These are phyloP conservation scores for Dendrolimus houi DNA, from an alignment of 2,888 invertebrate genomes.

Conservation along the genomic window DNA sequence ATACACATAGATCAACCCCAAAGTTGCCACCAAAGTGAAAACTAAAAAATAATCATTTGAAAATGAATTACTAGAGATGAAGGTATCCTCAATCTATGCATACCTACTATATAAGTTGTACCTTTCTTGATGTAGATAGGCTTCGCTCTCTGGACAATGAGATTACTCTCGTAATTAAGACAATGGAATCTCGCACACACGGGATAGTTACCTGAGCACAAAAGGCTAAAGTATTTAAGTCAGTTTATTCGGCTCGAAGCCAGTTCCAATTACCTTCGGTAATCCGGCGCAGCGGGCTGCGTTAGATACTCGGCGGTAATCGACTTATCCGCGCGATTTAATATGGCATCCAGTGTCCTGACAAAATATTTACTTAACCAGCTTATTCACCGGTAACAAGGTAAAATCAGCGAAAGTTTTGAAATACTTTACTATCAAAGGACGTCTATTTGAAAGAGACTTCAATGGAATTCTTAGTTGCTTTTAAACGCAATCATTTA, in stretches of 20 bases:
- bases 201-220: conserved; percentile 13
- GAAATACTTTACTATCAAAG: conserved; percentile 5
- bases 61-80: too few relatives aligned
- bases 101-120: too few relatives aligned
- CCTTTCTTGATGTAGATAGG: neutral
- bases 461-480: neutral
- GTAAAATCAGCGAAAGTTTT: conserved; percentile 13
- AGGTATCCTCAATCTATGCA: too few relatives aligned
- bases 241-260: conserved; percentile 18
- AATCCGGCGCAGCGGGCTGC: conserved; percentile 42
- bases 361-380: conserved; percentile 47
- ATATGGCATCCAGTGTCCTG: conserved; percentile 50
- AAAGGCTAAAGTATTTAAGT: conserved; percentile 20
- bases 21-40: too few relatives aligned
- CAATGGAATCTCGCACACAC: neutral
- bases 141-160: neutral
- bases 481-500: neutral
- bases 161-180: conserved; percentile 5
- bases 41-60: too few relatives aligned
- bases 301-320: conserved; percentile 46
- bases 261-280: conserved; percentile 45
- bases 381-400: conserved; percentile 24
- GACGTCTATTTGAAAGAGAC: neutral
- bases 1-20: too few relatives aligned
- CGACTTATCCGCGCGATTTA: conserved; percentile 56